A percentile compares a stretch with the other conserved stretches of the same genome.
Conservation (phyloP, 2,888 invertebrate species). For the Platerodrilus igneus region DNA sequence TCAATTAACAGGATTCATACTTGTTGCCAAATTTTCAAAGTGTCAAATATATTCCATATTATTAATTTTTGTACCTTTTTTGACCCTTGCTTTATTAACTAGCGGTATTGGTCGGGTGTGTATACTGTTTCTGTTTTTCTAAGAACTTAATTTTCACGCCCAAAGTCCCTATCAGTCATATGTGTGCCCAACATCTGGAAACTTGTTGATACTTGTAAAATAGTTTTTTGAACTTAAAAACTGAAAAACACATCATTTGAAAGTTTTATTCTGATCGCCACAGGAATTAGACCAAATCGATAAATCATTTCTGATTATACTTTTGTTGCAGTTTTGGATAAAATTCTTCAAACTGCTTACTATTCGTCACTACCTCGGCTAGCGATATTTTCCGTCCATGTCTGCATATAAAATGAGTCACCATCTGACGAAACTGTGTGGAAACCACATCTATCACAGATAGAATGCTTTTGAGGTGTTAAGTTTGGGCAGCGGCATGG, state of each 20-base stretch:
- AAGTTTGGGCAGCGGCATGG: no score
- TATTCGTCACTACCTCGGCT: slow-evolving; percentile 27
- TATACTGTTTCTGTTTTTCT: slow-evolving; percentile 5
- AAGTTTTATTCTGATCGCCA: slow-evolving; percentile 36
- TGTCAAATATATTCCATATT: slow-evolving; percentile 26
- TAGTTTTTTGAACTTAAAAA: slow-evolving; percentile 31
- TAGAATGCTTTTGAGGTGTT: no score
- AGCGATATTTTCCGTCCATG: slow-evolving; percentile 30
- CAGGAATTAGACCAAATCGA: slow-evolving; percentile 34
- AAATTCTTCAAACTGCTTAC: slow-evolving; percentile 21
- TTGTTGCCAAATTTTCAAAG: slow-evolving; percentile 14
- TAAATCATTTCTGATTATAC: slow-evolving; percentile 14
- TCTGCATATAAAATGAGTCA: slow-evolving; percentile 15
- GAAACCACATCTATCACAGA: slow-evolving; percentile 25
- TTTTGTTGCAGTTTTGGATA: slow-evolving; percentile 19
- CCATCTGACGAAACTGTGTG: slow-evolving; percentile 13
- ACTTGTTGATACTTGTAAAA: slow-evolving; percentile 36
- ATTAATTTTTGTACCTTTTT: slow-evolving; percentile 18
- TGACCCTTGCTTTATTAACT: slow-evolving; percentile 1
- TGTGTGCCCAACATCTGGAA: slow-evolving; percentile 38
- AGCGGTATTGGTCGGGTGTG: slow-evolving; percentile 29
- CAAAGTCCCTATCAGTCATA: slow-evolving; percentile 37
- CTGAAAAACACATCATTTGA: slow-evolving; percentile 30
- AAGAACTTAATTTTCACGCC: slow-evolving; percentile 33
- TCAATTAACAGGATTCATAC: slow-evolving; percentile 20